Base-by-base conservation (phyloP, 2,113 vertebrate genomes). In the Esox niger region DNA sequence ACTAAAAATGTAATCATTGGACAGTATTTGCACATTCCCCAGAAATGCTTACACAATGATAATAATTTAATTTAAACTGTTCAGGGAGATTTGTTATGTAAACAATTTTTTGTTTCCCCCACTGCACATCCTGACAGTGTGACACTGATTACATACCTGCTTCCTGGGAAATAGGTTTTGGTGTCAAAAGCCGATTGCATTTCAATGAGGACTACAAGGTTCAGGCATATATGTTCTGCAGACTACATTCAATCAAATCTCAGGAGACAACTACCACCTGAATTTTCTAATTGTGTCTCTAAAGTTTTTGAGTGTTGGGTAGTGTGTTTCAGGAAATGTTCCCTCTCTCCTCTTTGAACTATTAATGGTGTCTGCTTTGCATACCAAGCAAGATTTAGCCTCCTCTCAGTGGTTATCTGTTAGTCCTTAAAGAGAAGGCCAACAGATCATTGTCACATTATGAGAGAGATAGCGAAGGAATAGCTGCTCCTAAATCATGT, bases 401-500 rank as follows among this genome's bases (percentile, higher is more conserved):
- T 33, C 60, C 68, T 71, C 66, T 58, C 66, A 64, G 65, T 79
- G 78, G 78, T 83, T 86, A 78, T 84, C 79, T 76, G 66, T 68
- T 73, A 59, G 31, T 59, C 75, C 13, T 4, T 38, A 46, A 85
- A 75, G 64, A 35, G 80, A 78, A 74, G 79, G 66, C 71, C 77
- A 80, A 66, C 79, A 26, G 80, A 82, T 83, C 63, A 56, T 74
- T 80, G 79, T 82, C 81, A 79, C 75, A 30, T 4, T 26, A 13
- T 31, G 17, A 81, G 29, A 33, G 38, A 73, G 76, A 78, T 61
- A 49, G 68, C 68, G 49, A 62, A 66, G 68, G 69, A 71, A 70
- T 71, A 73, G 63, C 60, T 49, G 63, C 62, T 54, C 54, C 64
- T 83, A 74, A 84, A 88, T 88, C 75, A 86, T 83, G 77, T 77